phyloP scores from a whole-genome alignment of 2,113 vertebrate genomes.

The Tragulus kanchil region DNA sequence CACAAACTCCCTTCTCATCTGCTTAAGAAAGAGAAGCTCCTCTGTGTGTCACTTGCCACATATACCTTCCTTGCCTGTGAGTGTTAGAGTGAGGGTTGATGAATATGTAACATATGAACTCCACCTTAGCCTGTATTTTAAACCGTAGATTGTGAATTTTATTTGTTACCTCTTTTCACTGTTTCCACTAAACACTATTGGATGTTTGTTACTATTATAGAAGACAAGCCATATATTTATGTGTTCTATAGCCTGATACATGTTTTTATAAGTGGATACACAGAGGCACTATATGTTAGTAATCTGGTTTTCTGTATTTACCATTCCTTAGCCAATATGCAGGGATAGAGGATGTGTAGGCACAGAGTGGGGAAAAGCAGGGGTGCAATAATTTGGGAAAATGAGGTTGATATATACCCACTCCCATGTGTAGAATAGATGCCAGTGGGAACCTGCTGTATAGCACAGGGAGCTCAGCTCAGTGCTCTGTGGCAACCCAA shows the following conservation, averaged over 20 bases:
- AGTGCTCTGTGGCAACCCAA: not conserved
- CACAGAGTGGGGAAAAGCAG: accelerated
- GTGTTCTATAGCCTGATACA: not conserved
- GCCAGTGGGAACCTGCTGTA: not conserved
- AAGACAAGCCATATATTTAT: not conserved
- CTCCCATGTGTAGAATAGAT: not conserved
- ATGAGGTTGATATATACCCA: not conserved
- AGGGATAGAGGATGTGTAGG: not conserved
- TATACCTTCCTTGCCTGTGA: not conserved
- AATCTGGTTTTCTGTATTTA: not conserved
- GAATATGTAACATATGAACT: not conserved
- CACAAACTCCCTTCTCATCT: not conserved
- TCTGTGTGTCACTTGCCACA: not conserved
- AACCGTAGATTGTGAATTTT: not conserved
- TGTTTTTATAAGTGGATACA: not conserved
- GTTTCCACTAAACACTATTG: not conserved
- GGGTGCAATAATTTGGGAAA: not conserved
- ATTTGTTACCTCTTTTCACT: conserved; percentile 32
- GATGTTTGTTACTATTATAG: not conserved
- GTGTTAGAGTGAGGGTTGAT: not conserved
- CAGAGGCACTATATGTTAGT: not conserved
- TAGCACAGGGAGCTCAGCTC: not conserved
- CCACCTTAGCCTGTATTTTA: not conserved
- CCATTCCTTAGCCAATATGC: not conserved
- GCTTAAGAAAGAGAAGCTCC: not conserved